phyloP scores from a whole-genome alignment of 2,888 invertebrate genomes.

The Phymatocera aterrima region DNA sequence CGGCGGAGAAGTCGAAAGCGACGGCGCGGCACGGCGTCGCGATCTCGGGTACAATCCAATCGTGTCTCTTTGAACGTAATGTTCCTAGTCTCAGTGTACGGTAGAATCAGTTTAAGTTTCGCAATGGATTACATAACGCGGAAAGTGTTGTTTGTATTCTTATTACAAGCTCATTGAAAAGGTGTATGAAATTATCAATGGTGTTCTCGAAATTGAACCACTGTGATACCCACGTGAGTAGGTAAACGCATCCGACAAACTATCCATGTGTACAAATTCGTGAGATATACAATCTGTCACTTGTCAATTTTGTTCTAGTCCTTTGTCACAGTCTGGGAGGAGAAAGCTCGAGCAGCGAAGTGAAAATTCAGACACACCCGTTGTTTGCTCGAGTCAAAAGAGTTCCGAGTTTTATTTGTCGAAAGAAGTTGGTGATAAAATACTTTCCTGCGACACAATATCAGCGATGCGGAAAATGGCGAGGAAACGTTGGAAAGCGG shows the following conservation, averaged over 20 bases:
- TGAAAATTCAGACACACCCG: slow-evolving; percentile 29
- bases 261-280: too few species aligned
- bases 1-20: neutral
- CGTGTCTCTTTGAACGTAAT: slow-evolving; percentile 19
- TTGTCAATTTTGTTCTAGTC: neutral
- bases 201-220: neutral
- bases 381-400: slow-evolving; percentile 21
- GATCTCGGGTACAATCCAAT: neutral
- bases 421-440: slow-evolving; percentile 29
- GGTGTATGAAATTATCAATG: neutral
- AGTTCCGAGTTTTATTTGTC: slow-evolving; percentile 1
- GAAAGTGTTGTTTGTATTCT: neutral
- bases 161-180: neutral
- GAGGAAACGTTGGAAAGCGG: neutral
- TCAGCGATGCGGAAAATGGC: slow-evolving; percentile 17
- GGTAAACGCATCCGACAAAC: neutral
- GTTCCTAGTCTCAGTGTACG: neutral
- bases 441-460: slow-evolving; percentile 19
- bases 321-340: neutral
- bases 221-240: too few species aligned
- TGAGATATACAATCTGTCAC: neutral
- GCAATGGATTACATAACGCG: neutral
- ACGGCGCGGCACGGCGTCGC: slow-evolving; percentile 1
- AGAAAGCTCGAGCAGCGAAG: slow-evolving; percentile 3
- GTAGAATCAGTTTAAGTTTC: slow-evolving; percentile 11